Percentiles rank a stretch among this genome's conserved stretches.
Evolutionary conservation across 2,113 vertebrate species (phyloP).

Genomic region (Muntiacus muntjak): DNA sequence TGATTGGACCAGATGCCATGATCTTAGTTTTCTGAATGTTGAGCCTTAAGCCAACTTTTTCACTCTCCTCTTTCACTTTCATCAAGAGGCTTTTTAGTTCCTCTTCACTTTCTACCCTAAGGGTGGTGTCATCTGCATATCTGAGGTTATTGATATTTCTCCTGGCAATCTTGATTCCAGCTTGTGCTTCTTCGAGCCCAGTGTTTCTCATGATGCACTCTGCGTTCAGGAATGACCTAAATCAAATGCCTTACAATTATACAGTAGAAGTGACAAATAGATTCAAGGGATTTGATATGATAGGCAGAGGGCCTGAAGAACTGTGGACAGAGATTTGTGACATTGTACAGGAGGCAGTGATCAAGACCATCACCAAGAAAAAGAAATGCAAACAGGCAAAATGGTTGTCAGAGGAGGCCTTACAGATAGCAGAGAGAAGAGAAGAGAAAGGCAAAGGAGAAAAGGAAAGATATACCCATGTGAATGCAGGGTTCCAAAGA

Average conservation of each 20-base stretch:
- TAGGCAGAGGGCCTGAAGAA: background rate
- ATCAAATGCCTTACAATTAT: background rate
- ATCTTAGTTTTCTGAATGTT: too few species aligned
- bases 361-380: background rate
- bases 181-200: too few species aligned
- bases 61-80: too few species aligned
- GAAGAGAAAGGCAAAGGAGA: background rate
- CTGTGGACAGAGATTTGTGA: background rate
- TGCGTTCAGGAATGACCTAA: background rate
- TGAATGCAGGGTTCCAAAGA: background rate
- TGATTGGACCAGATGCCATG: too few species aligned
- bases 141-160: too few species aligned
- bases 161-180: too few species aligned
- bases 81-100: too few species aligned
- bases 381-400: background rate
- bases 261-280: background rate
- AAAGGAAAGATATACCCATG: background rate
- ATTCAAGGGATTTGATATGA: background rate
- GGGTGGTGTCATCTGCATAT: too few species aligned
- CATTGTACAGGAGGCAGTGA: background rate
- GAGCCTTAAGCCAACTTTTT: too few species aligned
- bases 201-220: too few species aligned
- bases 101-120: too few species aligned
- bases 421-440: background rate
- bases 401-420: background rate